A percentile compares a stretch with the other conserved stretches of the same genome.
These are phyloP conservation scores for Cygnus atratus DNA, from an alignment of 2,113 vertebrate genomes.

Conservation along the genomic window DNA sequence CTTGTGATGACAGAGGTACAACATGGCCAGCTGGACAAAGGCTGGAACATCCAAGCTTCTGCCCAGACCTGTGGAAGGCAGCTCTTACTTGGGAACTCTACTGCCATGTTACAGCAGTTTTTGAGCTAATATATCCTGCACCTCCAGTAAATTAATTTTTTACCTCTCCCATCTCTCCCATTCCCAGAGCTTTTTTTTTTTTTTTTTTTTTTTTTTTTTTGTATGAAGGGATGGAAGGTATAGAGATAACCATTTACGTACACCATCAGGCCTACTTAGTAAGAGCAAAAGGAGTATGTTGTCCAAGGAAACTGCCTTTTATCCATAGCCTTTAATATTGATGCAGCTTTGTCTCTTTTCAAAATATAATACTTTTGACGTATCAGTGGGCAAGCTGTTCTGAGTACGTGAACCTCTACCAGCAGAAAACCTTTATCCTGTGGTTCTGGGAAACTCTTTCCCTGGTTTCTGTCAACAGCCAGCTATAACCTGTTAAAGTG, in stretches of 20 bases:
- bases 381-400: slow-evolving; percentile 46
- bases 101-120: background rate
- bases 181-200: background rate
- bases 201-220: too few species aligned
- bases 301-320: background rate
- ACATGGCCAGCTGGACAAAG: rapidly evolving
- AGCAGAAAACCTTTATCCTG: slow-evolving; percentile 65
- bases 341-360: background rate
- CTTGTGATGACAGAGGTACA: background rate
- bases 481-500: slow-evolving; percentile 76
- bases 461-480: slow-evolving; percentile 56
- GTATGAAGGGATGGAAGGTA: background rate
- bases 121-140: background rate
- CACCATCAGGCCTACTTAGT: background rate
- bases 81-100: background rate
- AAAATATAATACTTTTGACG: background rate
- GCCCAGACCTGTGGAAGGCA: background rate
- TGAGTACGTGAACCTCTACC: slow-evolving; percentile 51
- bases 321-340: background rate
- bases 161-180: background rate
- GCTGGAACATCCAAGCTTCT: background rate
- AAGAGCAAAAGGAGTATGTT: background rate
- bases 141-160: background rate
- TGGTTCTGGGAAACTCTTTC: slow-evolving; percentile 56
- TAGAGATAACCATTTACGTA: background rate